Evolutionary conservation across 2,113 vertebrate species (phyloP), one percentile per base, ranked within the genome.

Genomic region (Sinocyclocheilus grahami): DNA sequence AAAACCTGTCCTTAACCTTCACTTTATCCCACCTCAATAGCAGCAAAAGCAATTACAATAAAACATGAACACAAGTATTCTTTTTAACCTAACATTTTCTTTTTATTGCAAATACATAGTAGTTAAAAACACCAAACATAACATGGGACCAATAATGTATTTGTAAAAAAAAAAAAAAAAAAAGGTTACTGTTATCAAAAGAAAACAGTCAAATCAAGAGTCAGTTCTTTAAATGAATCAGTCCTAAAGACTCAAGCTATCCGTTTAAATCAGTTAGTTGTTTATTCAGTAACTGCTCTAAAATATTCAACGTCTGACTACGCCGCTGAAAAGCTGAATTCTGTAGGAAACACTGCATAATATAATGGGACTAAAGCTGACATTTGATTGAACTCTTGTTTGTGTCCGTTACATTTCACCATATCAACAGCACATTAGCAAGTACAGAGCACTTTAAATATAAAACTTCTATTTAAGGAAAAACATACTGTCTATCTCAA

Each of bases 381-480:
- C 39, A 75, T n/a, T 20, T 24, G 6, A 48, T 7, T 7, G 22
- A n/a, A 75, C 22, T 74, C 37, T 51, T 30, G 76, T 78, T 1
- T 37, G 27, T 7, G 48, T 5, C 14, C 1, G 2, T 58, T 37
- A 58, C 27, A 60, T 55, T 58, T 60, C 3, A 39, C 3, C 90
- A 92, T 92, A 92, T 92, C 94, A 94, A 91, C 89, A 88, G 90
- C 88, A 86, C 92, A 24, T 78, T 63, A 92, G 87, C 89, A 87
- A 91, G 89, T 89, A 71, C 3, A 82, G 60, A 46, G 2, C 13
- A 14, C n/a, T 65, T 63, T 2, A 65, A 63, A 65, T 46, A 48
- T 89, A 92, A 92, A 94, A 93, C 89, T 93, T 92, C 93, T 95
- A 94, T 95, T 94, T 94, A 94, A 93, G 94, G 92, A 91, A 62